A percentile compares a stretch with the other conserved stretches of the same genome.
phyloP scores from a whole-genome alignment of 2,797 vertebrate genomes.

The Tachyglossus aculeatus region DNA sequence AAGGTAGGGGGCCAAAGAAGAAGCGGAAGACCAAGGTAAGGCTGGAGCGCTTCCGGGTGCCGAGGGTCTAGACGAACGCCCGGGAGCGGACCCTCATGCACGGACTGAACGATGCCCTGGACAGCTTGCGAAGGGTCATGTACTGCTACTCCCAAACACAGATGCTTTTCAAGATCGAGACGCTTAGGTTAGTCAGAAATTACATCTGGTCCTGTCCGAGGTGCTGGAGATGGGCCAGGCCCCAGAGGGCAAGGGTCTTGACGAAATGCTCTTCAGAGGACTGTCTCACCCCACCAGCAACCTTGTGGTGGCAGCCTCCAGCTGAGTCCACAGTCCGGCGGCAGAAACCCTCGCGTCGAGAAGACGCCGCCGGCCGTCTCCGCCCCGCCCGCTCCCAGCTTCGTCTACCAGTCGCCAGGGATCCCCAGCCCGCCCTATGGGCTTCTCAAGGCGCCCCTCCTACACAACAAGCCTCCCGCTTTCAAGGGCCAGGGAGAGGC shows the following conservation, averaged over 20 bases:
- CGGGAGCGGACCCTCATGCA: conserved; percentile 96
- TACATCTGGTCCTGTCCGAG: no score
- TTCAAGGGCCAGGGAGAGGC: conserved; percentile 78
- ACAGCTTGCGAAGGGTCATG: conserved; percentile 91
- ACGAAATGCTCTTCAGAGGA: no score
- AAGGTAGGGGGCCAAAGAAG: conserved; percentile 94
- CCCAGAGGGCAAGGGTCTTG: no score
- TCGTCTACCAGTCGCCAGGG: conserved; percentile 85
- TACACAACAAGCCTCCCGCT: conserved; percentile 79
- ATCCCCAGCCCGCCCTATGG: conserved; percentile 91
- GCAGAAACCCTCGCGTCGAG: conserved; percentile 83
- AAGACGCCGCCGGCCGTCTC: conserved; percentile 68
- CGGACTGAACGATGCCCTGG: conserved; percentile 92
- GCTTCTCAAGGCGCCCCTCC: conserved; percentile 83
- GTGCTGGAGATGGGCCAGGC: no score
- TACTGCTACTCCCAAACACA: conserved; percentile 99
- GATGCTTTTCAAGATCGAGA: conserved; percentile 97
- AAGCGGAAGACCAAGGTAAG: conserved; percentile 98
- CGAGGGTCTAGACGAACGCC: conserved; percentile 92
- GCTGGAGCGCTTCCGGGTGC: conserved; percentile 87
- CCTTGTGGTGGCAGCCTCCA: no score
- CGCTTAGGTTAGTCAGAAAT: no score
- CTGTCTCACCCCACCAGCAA: no score
- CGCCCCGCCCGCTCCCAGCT: conserved; percentile 69
- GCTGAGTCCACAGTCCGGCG: conserved; percentile 78